Percentiles rank a stretch among this genome's conserved stretches.
Evolutionary conservation across 2,113 vertebrate species (phyloP).

Genomic region (Nanorana parkeri): DNA sequence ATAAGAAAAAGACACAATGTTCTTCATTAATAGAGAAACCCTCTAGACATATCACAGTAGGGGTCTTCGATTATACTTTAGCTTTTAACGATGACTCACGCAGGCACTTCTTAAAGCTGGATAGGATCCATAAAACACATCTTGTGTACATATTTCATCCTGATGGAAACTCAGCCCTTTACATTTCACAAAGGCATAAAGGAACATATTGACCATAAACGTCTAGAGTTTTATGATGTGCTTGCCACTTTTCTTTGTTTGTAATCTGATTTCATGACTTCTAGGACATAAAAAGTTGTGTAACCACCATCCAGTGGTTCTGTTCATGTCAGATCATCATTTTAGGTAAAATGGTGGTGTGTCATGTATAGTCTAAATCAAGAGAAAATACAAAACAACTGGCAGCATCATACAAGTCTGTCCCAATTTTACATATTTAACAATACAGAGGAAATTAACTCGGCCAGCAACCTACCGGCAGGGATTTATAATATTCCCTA

Average conservation of each 20-base stretch:
- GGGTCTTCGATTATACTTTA: slow-evolving; percentile 19
- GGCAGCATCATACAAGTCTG: not conserved
- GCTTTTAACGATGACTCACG: slow-evolving; percentile 45
- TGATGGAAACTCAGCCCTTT: not conserved
- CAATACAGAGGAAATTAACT: too few relatives aligned
- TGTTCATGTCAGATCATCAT: not conserved
- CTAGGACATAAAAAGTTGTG: not conserved
- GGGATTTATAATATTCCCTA: too few relatives aligned
- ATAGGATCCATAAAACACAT: slow-evolving; percentile 44
- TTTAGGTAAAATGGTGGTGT: slow-evolving; percentile 3
- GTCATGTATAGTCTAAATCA: slow-evolving; percentile 11
- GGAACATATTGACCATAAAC: slow-evolving; percentile 40
- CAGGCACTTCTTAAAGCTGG: slow-evolving; percentile 19
- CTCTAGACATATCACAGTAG: slow-evolving; percentile 12
- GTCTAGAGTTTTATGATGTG: slow-evolving; percentile 36
- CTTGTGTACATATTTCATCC: slow-evolving; percentile 41
- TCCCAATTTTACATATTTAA: not conserved
- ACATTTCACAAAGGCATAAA: slow-evolving; percentile 12
- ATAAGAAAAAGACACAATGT: slow-evolving; percentile 39
- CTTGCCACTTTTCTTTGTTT: not conserved
- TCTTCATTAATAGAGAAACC: slow-evolving; percentile 15
- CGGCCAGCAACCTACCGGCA: too few relatives aligned
- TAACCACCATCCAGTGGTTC: not conserved
- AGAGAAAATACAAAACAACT: not conserved
- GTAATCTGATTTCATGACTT: not conserved